Evolutionary conservation across 2,888 invertebrate genomes (phyloP).

Genomic region (Adineta ricciae): DNA sequence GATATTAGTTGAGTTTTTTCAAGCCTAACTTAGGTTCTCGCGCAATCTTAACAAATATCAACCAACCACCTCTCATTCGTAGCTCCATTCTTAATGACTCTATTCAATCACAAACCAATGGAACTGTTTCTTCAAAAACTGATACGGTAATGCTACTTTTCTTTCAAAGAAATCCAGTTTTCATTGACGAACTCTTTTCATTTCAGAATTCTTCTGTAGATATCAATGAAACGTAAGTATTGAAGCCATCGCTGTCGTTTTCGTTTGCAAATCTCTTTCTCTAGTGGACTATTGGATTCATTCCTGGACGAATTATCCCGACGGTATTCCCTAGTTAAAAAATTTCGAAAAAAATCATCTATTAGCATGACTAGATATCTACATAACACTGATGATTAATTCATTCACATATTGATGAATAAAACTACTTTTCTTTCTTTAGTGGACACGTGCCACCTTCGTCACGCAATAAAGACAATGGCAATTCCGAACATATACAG

Average conservation of each 20-base stretch:
- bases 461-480: not conserved
- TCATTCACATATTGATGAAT: not conserved
- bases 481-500: not conserved
- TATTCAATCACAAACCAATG: not conserved
- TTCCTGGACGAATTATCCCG: slow-evolving; percentile 12
- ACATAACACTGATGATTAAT: not conserved
- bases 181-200: not conserved
- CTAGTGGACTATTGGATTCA: slow-evolving; percentile 20
- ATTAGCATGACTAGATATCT: not conserved
- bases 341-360: not conserved
- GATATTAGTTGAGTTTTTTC: not conserved
- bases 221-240: not conserved
- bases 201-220: not conserved
- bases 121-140: not conserved
- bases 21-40: not conserved
- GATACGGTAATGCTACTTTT: not conserved
- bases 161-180: not conserved
- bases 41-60: not conserved
- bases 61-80: not conserved
- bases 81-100: slow-evolving; percentile 3
- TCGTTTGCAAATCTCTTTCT: not conserved
- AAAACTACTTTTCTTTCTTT: not conserved
- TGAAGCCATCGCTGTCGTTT: not conserved
- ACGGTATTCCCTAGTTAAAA: not conserved
- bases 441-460: not conserved